phyloP scores from a whole-genome alignment of 2,888 invertebrate genomes.

The Netelia inedita region DNA sequence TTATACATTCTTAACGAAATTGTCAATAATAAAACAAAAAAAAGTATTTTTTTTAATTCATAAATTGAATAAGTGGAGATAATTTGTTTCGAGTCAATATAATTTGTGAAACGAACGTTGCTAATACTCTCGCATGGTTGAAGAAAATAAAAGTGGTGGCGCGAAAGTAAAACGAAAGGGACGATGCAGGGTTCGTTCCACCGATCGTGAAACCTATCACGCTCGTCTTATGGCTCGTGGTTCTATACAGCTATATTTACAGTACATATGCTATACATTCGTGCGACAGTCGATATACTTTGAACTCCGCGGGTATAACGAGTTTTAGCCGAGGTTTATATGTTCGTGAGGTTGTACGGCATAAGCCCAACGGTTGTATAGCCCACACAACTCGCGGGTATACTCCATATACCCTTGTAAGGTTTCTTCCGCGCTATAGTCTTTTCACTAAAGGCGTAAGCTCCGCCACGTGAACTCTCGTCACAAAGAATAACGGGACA shows the following conservation, averaged over 20 bases:
- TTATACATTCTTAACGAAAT: too few species aligned
- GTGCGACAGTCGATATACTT: conserved; percentile 22
- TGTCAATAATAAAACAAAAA: too few species aligned
- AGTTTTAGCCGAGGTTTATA: conserved; percentile 19
- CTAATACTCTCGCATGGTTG: background rate
- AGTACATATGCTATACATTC: background rate
- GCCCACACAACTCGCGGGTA: background rate
- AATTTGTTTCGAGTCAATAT: background rate
- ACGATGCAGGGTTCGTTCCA: background rate
- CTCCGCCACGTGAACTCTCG: conserved; percentile 38
- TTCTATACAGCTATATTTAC: background rate
- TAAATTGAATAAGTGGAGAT: background rate
- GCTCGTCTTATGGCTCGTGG: background rate
- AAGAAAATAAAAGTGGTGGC: background rate
- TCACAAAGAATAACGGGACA: conserved; percentile 51
- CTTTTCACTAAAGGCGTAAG: conserved; percentile 46
- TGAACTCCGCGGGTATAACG: conserved; percentile 23
- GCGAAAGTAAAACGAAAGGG: background rate
- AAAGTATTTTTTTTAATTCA: too few species aligned
- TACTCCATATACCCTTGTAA: conserved; percentile 19
- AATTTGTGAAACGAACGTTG: background rate
- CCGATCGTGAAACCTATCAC: background rate
- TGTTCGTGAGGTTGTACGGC: background rate
- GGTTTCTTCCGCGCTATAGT: conserved; percentile 19
- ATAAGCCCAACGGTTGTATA: background rate